Evolutionary conservation across 2,797 vertebrate species (phyloP).

Genomic region (Microhierax caerulescens): DNA sequence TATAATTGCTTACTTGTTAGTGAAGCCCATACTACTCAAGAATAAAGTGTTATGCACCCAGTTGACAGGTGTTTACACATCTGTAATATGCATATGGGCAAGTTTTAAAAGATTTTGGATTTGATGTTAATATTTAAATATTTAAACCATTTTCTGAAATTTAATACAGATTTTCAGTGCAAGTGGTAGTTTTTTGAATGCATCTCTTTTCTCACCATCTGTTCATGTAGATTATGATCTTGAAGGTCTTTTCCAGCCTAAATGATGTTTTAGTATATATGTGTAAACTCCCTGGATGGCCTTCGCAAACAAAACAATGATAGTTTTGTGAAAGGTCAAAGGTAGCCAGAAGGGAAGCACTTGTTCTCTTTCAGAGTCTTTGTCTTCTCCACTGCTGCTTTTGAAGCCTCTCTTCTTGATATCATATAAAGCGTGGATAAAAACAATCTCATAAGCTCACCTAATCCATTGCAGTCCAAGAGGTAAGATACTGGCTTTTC

Average conservation of each 20-base stretch:
- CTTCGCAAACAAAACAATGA: background rate
- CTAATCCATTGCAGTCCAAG: background rate
- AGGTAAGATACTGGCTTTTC: background rate
- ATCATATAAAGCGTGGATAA: background rate
- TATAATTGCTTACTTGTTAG: background rate
- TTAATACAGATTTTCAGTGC: background rate
- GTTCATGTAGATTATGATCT: background rate
- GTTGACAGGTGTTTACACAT: background rate
- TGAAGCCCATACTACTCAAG: background rate
- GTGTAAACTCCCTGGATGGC: background rate
- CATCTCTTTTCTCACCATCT: background rate
- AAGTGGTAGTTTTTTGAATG: background rate
- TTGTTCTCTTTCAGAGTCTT: background rate
- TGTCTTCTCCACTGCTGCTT: background rate
- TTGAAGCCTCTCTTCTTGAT: background rate
- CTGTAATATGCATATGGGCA: background rate
- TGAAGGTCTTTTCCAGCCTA: too few species aligned
- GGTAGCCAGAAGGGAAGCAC: background rate
- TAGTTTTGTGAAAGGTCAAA: background rate
- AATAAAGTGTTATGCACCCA: background rate
- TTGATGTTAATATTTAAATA: background rate
- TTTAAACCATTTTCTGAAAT: background rate
- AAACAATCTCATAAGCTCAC: background rate
- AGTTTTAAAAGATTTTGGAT: background rate
- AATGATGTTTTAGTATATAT: background rate